phyloP scores from a whole-genome alignment of 1,140 invertebrate genomes.

The Linepithema humile region DNA sequence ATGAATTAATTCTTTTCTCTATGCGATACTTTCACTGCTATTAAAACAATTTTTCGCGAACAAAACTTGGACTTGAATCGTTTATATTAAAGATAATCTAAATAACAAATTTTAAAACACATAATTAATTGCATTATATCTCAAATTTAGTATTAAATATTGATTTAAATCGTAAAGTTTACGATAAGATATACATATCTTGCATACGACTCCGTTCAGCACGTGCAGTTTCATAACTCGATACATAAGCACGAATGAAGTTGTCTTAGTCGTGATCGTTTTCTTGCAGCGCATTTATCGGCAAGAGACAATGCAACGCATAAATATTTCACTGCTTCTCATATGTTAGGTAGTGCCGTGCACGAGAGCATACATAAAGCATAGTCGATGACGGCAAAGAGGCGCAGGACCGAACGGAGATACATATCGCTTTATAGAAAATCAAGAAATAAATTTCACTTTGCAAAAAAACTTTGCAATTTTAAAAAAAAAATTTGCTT shows the following conservation, averaged over 20 bases:
- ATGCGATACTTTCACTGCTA: too few species aligned
- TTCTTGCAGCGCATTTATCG: slow-evolving; percentile 70
- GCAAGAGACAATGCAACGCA: slow-evolving; percentile 80
- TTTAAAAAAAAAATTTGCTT: neutral
- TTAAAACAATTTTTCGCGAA: neutral
- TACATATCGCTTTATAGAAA: neutral
- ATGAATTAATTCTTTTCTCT: neutral
- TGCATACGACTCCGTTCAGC: neutral
- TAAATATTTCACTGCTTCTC: slow-evolving; percentile 81
- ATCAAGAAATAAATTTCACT: neutral
- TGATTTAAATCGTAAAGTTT: neutral
- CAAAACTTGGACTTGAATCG: neutral
- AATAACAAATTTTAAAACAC: neutral
- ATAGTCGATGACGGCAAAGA: neutral
- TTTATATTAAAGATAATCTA: neutral
- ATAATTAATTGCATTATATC: neutral
- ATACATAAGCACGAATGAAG: slow-evolving; percentile 77
- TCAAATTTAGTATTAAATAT: neutral
- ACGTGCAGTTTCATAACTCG: slow-evolving; percentile 82
- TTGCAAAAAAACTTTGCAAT: neutral
- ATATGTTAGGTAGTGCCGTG: slow-evolving; percentile 69
- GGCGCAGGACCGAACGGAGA: neutral
- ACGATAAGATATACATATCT: neutral
- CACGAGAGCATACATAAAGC: slow-evolving; percentile 28
- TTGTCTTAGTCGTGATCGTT: slow-evolving; percentile 81